Conservation (phyloP, 1,140 invertebrate genomes). For the Pseudomyrmex pallidus region DNA sequence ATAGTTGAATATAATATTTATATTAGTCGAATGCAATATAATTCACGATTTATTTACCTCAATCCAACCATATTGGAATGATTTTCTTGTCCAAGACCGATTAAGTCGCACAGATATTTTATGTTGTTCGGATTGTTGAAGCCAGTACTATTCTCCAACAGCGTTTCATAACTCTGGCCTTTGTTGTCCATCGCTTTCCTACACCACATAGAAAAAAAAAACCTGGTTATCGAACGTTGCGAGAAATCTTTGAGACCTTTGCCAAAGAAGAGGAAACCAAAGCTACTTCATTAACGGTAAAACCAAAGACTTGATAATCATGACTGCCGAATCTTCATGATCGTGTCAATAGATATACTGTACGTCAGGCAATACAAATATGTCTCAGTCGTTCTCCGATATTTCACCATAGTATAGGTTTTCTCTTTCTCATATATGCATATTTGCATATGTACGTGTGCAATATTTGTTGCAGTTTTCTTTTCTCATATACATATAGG, state of each 20-base stretch:
- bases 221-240: constrained; percentile 64
- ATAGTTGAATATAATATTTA: background rate
- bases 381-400: constrained; percentile 40
- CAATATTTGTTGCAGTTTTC: constrained; percentile 17
- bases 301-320: constrained; percentile 77
- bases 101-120: constrained; percentile 90
- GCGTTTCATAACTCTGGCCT: constrained; percentile 92
- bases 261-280: constrained; percentile 71
- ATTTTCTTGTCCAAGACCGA: constrained; percentile 89
- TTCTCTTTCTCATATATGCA: constrained; percentile 1
- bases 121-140: constrained; percentile 96
- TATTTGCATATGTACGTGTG: constrained; percentile 36
- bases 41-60: constrained; percentile 86
- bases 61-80: constrained; percentile 91
- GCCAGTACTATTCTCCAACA: constrained; percentile 93
- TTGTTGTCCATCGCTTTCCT: constrained; percentile 92
- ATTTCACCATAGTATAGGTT: constrained; percentile 49
- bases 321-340: constrained; percentile 62
- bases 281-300: constrained; percentile 81
- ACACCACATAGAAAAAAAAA: constrained; percentile 83
- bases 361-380: constrained; percentile 11
- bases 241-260: constrained; percentile 62
- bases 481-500: constrained; percentile 23
- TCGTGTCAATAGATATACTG: constrained; percentile 28
- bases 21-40: background rate